Base-by-base conservation (phyloP, 2,113 vertebrate genomes). In the Excalfactoria chinensis region DNA sequence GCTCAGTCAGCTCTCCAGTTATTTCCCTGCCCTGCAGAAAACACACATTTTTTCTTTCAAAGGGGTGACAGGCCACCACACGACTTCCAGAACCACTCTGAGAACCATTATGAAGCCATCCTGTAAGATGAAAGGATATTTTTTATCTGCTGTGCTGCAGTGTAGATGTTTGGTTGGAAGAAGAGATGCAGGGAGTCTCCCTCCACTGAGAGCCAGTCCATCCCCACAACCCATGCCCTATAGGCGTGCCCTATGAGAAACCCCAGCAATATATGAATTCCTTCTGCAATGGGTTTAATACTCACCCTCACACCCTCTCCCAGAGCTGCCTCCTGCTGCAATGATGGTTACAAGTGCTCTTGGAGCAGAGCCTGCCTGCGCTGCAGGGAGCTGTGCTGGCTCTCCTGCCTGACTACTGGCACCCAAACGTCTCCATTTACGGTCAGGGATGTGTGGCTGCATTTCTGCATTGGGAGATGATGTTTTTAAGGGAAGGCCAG, bases 391-490 rank as follows among this genome's bases (percentile, higher is more conserved):
- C 6, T 0, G 11, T n/a, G 49, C 55, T 79, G 92, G 25, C 74
- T 96, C 63, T 80, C 28, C 46, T 3, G 0, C 63, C 14, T 1
- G 1, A 74, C 86, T 87, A 40, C 91, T 80, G 82, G 76, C 93
- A 96, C 94, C 81, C 93, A 87, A 68, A 95, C 4, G 17, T 93
- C 87, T 96, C 95, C 96, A 96, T 96, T 89, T 96, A 95, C 3
- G 84, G 96, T 93, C 93, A 95, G 75, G 84, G 51, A 76, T 0
- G 9, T 0, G 0, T 0, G 4, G 84, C 83, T 88, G 73, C 63
- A 28, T 62, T 71, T 81, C 74, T 90, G 73, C 62, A 81, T 77
- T 0, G 0, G 13, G 69, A 79, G 70, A 48, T 56, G 44, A 60
- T 26, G 59, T 40, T 92, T 80, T 84, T 89, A 85, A 91, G 89